Base-by-base conservation (phyloP, 2,888 invertebrate species). In the Phragmatobia fuliginosa region DNA sequence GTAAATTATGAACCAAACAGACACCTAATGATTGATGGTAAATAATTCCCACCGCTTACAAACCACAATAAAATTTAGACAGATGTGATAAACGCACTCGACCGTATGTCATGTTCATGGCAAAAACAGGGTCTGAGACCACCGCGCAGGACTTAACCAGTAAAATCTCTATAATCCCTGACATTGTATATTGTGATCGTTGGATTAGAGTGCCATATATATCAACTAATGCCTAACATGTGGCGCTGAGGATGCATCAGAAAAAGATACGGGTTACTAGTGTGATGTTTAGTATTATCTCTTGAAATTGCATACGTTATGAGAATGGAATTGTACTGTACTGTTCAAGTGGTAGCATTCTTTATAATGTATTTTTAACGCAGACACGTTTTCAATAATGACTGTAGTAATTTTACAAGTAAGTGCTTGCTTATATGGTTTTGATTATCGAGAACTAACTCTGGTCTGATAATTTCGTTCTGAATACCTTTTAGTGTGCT, bases 141-240 rank as follows among this genome's bases (percentile, higher is more conserved):
- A 95, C 95, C 94, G 89, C 85, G 85, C 80, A 89, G 84, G 88
- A 86, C 85, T 90, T 88, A 91, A 90, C 88, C 89, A 85, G 83
- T 81, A 72, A 86, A 90, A 93, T 93, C 93, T 91, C 84, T 73
- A 86, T 94, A 93, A 94, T 94, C 94, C 93, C 73, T 71, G 66
- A 81, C 87, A 89, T 90, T 88, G 89, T 90, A 91, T 94, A 92
- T 94, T 94, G 91, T 94, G 94, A 94, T 94, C 89, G 90, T 87
- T 84, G 91, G 92, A 90, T 91, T 93, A 92, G 89, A 88, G 86
- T 87, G 82, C 85, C 86, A 88, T 86, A 87, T 86, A 87, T 87
- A 87, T 89, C 86, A 84, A 65, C 87, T 94, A 92, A 94, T 91
- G 81, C 94, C 79, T 80, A 88, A 93, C 94, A 95, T 94, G 94